Evolutionary conservation across 2,113 vertebrate species (phyloP).

Genomic region (Bambusicola thoracicus): DNA sequence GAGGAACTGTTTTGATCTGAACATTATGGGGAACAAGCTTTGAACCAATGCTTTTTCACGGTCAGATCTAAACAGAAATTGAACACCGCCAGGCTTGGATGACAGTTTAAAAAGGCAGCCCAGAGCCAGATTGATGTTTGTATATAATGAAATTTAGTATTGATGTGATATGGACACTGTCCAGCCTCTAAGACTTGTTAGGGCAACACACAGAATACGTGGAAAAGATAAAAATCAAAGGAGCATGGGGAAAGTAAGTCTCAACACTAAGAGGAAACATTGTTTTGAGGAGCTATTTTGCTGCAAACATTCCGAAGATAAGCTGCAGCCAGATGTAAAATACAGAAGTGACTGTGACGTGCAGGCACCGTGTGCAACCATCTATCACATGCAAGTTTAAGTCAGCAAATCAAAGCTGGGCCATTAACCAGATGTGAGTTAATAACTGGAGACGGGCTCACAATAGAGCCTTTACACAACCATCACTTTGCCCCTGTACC

Average conservation of each 20-base stretch:
- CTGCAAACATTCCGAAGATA: conserved; percentile 35
- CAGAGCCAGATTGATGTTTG: conserved; percentile 74
- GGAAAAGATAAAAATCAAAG: conserved; percentile 60
- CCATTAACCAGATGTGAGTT: rapidly evolving
- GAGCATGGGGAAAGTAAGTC: background rate
- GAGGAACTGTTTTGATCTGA: conserved; percentile 74
- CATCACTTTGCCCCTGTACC: background rate
- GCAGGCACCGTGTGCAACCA: background rate
- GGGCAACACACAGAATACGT: conserved; percentile 6
- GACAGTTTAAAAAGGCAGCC: conserved; percentile 72
- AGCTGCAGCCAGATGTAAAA: background rate
- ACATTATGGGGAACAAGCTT: conserved; percentile 74
- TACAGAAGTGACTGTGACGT: background rate
- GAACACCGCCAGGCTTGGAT: conserved; percentile 67
- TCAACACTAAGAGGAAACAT: background rate
- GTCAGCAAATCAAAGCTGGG: background rate
- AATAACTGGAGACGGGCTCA: background rate
- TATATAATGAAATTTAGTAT: conserved; percentile 75
- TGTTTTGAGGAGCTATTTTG: conserved; percentile 1
- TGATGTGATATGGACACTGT: conserved; percentile 68
- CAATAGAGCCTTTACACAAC: background rate
- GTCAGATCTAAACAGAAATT: conserved; percentile 73
- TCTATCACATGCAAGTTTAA: background rate
- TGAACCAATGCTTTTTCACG: conserved; percentile 71
- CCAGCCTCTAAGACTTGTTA: conserved; percentile 57